Percentiles rank a stretch among this genome's conserved stretches.
Evolutionary conservation across 1,140 invertebrate genomes (phyloP).

Genomic region (Yoshiicerus persimilis): DNA sequence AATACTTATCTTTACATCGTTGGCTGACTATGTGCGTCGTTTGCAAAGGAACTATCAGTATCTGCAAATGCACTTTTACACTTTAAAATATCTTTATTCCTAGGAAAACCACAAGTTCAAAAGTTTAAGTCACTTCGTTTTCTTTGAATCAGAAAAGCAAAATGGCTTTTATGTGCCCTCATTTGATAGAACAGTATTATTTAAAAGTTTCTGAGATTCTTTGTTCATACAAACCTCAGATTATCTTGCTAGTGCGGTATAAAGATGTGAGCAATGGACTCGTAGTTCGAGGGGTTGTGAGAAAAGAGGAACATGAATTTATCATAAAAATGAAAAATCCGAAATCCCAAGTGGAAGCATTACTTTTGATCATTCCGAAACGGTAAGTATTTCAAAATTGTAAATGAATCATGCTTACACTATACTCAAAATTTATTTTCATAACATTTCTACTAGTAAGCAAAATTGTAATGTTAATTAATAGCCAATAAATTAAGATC

Average conservation of each 20-base stretch:
- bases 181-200: constrained; percentile 41
- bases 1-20: not conserved
- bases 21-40: no score
- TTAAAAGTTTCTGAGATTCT: constrained; percentile 35
- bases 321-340: not conserved
- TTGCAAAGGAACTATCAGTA: no score
- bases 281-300: not conserved
- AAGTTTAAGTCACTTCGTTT: no score
- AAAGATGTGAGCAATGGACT: constrained; percentile 9
- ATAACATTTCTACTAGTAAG: no score
- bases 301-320: constrained; percentile 21
- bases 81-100: no score
- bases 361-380: constrained; percentile 31
- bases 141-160: no score
- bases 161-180: constrained; percentile 36
- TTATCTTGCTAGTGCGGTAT: constrained; percentile 26
- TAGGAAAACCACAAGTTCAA: no score
- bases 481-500: not conserved
- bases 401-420: no score
- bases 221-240: constrained; percentile 34
- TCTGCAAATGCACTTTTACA: no score
- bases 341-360: not conserved
- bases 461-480: no score
- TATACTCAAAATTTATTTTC: no score
- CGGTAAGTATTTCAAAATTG: not conserved